These are phyloP conservation scores for Elaeidobius kamerunicus DNA, from an alignment of 2,888 invertebrate genomes.

Conservation along the genomic window DNA sequence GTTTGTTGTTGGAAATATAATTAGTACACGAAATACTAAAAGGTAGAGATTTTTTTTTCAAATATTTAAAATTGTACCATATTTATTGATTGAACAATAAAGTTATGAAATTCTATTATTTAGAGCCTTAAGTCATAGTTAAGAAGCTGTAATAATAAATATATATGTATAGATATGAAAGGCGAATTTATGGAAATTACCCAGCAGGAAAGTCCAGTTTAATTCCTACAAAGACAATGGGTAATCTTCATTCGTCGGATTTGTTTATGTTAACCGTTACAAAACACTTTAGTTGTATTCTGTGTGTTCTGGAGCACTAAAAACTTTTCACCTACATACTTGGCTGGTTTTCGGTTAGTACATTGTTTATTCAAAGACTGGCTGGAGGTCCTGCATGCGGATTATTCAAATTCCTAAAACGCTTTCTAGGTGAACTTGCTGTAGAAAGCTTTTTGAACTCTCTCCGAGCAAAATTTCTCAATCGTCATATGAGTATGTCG, in stretches of 20 bases:
- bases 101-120: too few species aligned
- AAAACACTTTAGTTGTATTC: slow-evolving; percentile 11
- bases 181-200: slow-evolving; percentile 7
- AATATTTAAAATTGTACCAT: too few species aligned
- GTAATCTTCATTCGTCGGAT: neutral
- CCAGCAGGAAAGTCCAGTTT: too few species aligned
- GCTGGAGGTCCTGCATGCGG: slow-evolving; percentile 9
- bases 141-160: too few species aligned
- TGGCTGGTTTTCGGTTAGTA: slow-evolving; percentile 9
- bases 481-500: slow-evolving; percentile 9
- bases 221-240: too few species aligned
- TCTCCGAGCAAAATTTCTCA: slow-evolving; percentile 12
- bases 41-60: too few species aligned
- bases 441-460: slow-evolving; percentile 15
- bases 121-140: too few species aligned
- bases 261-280: neutral
- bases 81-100: too few species aligned
- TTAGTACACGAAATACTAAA: too few species aligned
- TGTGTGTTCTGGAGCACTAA: slow-evolving; percentile 2
- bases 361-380: slow-evolving; percentile 17
- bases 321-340: slow-evolving; percentile 16
- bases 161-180: slow-evolving; percentile 2
- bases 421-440: slow-evolving; percentile 13
- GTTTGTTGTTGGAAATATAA: too few species aligned
- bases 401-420: slow-evolving; percentile 19